Evolutionary conservation across 2,113 vertebrate species (phyloP), one percentile per base, ranked within the genome.

Genomic region (Percopsis transmontana): DNA sequence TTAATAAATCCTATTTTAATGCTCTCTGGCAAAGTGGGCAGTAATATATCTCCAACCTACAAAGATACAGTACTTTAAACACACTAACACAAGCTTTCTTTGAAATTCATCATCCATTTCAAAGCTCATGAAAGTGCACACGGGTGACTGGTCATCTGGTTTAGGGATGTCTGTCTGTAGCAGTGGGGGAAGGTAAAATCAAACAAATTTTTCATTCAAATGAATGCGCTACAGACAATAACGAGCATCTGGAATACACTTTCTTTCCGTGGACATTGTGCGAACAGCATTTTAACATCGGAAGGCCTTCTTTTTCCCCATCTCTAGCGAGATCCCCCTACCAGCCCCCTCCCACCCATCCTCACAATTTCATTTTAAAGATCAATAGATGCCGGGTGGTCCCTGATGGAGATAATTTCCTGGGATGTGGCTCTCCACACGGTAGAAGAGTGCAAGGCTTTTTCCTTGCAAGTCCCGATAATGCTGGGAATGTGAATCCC

Each of bases 141-240:
- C n/a, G 11, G 8, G 27, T 0, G 58, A 27, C 18, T 23, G 24
- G 66, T 57, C 3, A 54, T 42, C 18, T 51, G 11, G 27, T 2
- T 42, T 48, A 45, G 48, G 41, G 60, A 27, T 55, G 50, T 27
- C 16, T 52, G 44, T 40, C 47, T 62, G 51, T 66, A 56, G 44
- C 62, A 58, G 65, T 19, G 11, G 54, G 68, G 55, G 59, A 58
- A 67, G 60, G n/a, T 18, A 18, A 53, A 67, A 52, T 71, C 61
- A 62, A 80, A 80, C 70, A 61, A 51, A 77, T 83, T 77, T 83
- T 85, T 84, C 77, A 80, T 82, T 79, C 74, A 80, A 85, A 73
- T 72, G 7, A 76, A 82, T 77, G 69, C 14, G 20, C 44, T 66
- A 72, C 84, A 87, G 77, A 86, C 56, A 82, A 79, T 3, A 74